Base-by-base conservation (phyloP, 2,797 vertebrate genomes). In the Lates japonicus region DNA sequence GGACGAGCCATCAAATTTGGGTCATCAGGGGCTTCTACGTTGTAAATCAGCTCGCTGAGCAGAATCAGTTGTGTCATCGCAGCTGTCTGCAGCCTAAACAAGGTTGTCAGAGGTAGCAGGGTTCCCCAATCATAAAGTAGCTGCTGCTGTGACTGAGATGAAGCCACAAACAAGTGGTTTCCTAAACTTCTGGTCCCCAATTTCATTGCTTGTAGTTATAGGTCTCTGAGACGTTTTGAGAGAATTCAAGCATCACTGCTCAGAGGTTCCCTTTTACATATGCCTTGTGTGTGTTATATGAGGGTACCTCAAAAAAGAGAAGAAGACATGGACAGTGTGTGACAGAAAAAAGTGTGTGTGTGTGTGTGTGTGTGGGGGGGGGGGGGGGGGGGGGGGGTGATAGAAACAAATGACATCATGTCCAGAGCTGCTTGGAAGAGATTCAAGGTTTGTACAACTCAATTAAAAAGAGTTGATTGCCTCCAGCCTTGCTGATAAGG, bases 1-100 rank as follows among this genome's bases (percentile, higher is more conserved):
- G 42, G 78, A 93, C 62, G 48, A 85, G 81, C 85, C 76, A 85
- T 92, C 88, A 84, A 96, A 94, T 96, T 96, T 88, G 85, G 96
- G 96, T 94, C 96, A 97, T 89, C 87, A 78, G 81, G 88, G 88
- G 92, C 90, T 86, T 82, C 83, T 91, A 80, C 83, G 86, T 86
- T 90, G 92, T 88, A 86, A 89, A 92, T 93, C 90, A 89, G 88
- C 90, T 92, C 89, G 85, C 88, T 89, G 87, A 92, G 88, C 91
- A 94, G 94, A 95, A 95, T 91, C 51, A 70, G 85, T 94, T 92
- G 88, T 90, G 88, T 92, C 92, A 90, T 86, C 60, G 31, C 5
- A 31, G 76, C 75, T 89, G 80, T 93, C 86, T 87, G 74, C 17
- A 74, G 82, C 83, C 19, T 31, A 80, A 90, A 76, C 11, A 29